These are phyloP conservation scores for Caenorhabditis tropicalis DNA, from an alignment of 1,140 invertebrate genomes.

Conservation along the genomic window DNA sequence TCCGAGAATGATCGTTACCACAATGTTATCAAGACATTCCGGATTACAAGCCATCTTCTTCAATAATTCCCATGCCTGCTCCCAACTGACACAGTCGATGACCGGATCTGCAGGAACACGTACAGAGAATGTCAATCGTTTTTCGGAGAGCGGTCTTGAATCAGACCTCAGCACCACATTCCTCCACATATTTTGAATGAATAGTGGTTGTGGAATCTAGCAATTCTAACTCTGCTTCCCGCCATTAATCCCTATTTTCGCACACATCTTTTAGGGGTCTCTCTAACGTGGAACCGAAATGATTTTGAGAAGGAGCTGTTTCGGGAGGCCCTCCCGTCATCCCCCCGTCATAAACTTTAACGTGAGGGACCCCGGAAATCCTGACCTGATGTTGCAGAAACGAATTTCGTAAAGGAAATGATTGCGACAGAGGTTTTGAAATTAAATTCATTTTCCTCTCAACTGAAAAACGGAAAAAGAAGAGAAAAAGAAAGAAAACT, in stretches of 20 bases:
- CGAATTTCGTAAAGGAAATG: neutral
- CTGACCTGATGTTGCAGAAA: neutral
- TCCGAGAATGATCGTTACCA: constrained; percentile 65
- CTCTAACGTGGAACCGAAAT: constrained; percentile 35
- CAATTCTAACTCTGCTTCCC: constrained; percentile 29
- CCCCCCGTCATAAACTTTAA: constrained; percentile 15
- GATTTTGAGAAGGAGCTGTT: neutral
- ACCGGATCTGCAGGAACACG: constrained; percentile 58
- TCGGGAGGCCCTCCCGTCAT: too few species aligned
- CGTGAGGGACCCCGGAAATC: neutral
- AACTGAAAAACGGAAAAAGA: neutral
- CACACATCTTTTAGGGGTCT: constrained; percentile 40
- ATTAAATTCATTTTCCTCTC: constrained; percentile 22
- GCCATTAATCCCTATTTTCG: constrained; percentile 39
- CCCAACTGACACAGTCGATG: constrained; percentile 68
- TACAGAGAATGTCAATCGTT: neutral
- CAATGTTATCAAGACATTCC: constrained; percentile 77
- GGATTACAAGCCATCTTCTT: constrained; percentile 76
- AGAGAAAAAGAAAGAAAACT: neutral
- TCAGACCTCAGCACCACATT: constrained; percentile 12
- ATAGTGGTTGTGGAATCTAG: neutral
- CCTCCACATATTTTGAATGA: constrained; percentile 3
- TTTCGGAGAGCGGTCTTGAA: neutral
- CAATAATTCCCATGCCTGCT: constrained; percentile 71
- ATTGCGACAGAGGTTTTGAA: constrained; percentile 9